Percentiles rank a stretch among this genome's conserved stretches.
These are phyloP conservation scores for Nomada ruficornis DNA, from an alignment of 2,888 invertebrate species.

Conservation along the genomic window DNA sequence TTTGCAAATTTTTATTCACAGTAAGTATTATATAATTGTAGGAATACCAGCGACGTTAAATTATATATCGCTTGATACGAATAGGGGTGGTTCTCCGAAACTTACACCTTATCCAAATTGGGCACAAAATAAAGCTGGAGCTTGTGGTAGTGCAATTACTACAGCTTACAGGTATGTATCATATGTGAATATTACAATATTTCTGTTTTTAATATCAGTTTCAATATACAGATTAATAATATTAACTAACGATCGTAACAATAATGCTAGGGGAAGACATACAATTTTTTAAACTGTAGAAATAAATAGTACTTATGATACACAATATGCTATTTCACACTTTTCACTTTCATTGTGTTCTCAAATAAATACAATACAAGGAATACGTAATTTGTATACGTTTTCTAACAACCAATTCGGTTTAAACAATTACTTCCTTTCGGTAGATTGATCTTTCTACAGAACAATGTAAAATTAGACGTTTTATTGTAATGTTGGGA, in stretches of 20 bases:
- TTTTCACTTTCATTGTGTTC: neutral
- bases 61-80: constrained; percentile 89
- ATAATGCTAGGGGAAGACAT: neutral
- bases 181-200: too few species aligned
- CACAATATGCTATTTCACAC: neutral
- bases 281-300: neutral
- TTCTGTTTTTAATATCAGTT: too few species aligned
- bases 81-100: constrained; percentile 89
- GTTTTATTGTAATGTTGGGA: too few species aligned
- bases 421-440: neutral
- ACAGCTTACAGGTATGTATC: constrained; percentile 87
- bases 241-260: too few species aligned
- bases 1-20: too few species aligned
- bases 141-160: constrained; percentile 90
- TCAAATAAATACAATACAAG: too few species aligned
- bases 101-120: constrained; percentile 92
- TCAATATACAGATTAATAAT: too few species aligned
- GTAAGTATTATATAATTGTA: constrained; percentile 78
- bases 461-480: neutral
- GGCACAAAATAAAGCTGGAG: constrained; percentile 90
- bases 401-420: neutral
- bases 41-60: constrained; percentile 93
- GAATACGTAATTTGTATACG: neutral
- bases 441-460: neutral
- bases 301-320: neutral